A percentile compares a stretch with the other conserved stretches of the same genome.
Conservation (phyloP, 2,888 invertebrate genomes). For the Onchidella celtica region DNA sequence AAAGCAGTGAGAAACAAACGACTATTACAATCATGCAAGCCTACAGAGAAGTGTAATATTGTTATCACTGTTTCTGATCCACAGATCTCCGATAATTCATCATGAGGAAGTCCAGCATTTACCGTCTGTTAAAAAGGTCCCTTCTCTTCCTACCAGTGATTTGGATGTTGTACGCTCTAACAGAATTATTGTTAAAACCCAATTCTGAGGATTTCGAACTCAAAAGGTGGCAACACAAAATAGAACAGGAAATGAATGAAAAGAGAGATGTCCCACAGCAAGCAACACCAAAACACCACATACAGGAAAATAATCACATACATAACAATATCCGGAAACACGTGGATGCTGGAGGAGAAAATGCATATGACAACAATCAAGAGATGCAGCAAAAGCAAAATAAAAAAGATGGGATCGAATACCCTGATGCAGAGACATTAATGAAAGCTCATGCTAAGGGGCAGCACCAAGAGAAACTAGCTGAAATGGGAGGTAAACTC, state of each 20-base stretch:
- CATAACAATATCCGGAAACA: neutral
- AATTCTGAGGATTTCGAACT: neutral
- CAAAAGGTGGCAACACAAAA: too few species aligned
- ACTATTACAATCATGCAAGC: too few species aligned
- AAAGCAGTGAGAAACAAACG: too few species aligned
- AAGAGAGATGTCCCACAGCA: neutral
- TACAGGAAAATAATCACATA: neutral
- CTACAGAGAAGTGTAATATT: too few species aligned
- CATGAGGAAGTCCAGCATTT: slow-evolving; percentile 3
- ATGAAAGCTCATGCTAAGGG: neutral
- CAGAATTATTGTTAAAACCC: neutral
- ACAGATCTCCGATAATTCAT: too few species aligned
- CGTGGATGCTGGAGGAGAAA: neutral
- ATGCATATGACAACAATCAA: neutral
- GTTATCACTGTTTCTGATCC: too few species aligned
- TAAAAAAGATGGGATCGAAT: neutral
- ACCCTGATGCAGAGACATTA: neutral
- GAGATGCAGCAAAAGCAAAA: neutral
- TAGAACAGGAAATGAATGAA: too few species aligned
- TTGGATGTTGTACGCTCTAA: slow-evolving; percentile 31
- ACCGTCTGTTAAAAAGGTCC: slow-evolving; percentile 9
- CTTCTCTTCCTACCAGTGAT: slow-evolving; percentile 2
- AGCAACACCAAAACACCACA: neutral
- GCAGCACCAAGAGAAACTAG: slow-evolving; percentile 40
- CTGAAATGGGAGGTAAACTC: slow-evolving; percentile 30